phyloP scores from a whole-genome alignment of 1,140 invertebrate genomes.

The Tetramorium simillimum region DNA sequence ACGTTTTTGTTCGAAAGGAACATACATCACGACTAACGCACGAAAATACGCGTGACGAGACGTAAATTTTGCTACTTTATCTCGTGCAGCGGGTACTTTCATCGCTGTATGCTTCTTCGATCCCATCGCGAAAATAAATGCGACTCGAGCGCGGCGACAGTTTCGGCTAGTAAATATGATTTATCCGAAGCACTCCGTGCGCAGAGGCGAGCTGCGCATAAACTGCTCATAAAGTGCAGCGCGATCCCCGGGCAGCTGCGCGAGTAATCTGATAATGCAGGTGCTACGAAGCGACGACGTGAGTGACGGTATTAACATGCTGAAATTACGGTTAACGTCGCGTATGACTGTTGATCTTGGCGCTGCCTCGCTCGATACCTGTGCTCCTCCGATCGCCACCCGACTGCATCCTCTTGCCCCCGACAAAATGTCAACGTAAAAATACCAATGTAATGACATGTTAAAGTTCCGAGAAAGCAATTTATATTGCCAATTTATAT shows the following conservation, averaged over 20 bases:
- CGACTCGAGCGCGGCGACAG: constrained; percentile 1
- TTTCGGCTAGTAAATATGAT: constrained; percentile 62
- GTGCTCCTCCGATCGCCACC: constrained; percentile 2
- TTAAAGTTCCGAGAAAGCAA: not conserved
- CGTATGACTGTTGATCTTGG: constrained; percentile 50
- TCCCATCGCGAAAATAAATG: constrained; percentile 28
- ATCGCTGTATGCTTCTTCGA: constrained; percentile 31
- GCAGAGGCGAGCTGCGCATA: constrained; percentile 60
- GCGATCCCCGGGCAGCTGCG: constrained; percentile 71
- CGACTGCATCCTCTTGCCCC: not conserved
- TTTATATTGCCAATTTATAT: constrained; percentile 12
- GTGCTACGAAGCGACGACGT: constrained; percentile 69
- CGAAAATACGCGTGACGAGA: not conserved
- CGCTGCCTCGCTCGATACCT: not conserved
- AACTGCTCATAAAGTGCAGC: constrained; percentile 70
- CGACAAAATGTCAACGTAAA: not conserved
- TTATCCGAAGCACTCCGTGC: constrained; percentile 37
- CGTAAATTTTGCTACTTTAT: constrained; percentile 50
- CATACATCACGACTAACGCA: not conserved
- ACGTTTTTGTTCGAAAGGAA: not conserved
- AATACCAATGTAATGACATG: not conserved
- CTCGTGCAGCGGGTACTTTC: not conserved
- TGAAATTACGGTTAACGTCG: constrained; percentile 65
- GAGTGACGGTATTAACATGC: constrained; percentile 72
- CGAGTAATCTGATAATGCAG: constrained; percentile 77